Evolutionary conservation across 2,797 vertebrate species (phyloP), one percentile per base, ranked within the genome.

Genomic region (Labeo calbasu): DNA sequence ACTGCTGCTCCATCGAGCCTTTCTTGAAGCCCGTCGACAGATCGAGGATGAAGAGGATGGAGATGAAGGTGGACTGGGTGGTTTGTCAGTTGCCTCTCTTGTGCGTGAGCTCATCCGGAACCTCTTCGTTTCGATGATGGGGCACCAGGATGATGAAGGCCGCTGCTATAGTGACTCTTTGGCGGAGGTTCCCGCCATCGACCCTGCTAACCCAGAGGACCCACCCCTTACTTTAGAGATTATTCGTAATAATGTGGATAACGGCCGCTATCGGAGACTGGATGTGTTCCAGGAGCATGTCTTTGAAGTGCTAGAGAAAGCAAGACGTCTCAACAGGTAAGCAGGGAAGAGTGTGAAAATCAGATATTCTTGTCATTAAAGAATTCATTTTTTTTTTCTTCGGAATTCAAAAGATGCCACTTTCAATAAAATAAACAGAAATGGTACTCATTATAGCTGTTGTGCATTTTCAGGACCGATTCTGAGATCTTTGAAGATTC

Each of bases 281-380:
- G 98, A 99, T 48, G 94, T 99, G 86, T 99, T 99, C 91, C 98
- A 99, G 92, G 98, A 99, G 89, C 97, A 99, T 87, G 96, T 99
- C 96, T 99, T 99, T 90, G 98, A 99, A 88, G 96, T 99, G 63
- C 91, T 99, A 83, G 98, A 99, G 92, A 96, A 97, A 84, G 98
- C 98, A 57, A 95, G 98, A 82, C 95, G 96, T 61, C 94, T 99
- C 84, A 96, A 98, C 92, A 96, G 98, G 98, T 99, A 89, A n/a
- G 83, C 40, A 71, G 53, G 15, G 25, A 68, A 50, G 59, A 72
- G n/a, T 32, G 23, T 66, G 61, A 63, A 46, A 61, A 61, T 48
- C 0, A 32, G 5, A 17, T 65, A 32, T 65, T 79, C 11, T 79
- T 51, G 0, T 15, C 8, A 43, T 43, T 43, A 59, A 15, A 40